Percentiles rank a stretch among this genome's conserved stretches.
Conservation (phyloP, 2,113 vertebrate genomes). For the Rhodinocichla rosea region DNA sequence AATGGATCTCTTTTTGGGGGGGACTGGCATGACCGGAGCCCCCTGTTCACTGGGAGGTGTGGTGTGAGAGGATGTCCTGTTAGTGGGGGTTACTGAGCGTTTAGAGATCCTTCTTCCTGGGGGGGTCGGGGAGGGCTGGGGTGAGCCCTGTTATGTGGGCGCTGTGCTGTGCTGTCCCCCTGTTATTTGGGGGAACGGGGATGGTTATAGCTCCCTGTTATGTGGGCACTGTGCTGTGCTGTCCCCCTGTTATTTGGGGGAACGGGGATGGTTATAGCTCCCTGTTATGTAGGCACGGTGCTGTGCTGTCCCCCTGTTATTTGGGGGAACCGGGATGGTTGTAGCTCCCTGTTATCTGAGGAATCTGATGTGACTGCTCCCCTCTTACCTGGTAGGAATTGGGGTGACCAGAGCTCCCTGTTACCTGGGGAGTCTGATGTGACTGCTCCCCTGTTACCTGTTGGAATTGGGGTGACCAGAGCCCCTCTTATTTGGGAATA, state of each 20-base stretch:
- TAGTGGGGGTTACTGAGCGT: background rate
- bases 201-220: background rate
- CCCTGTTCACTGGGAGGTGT: background rate
- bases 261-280: rapidly evolving
- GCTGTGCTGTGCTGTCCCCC: too few species aligned
- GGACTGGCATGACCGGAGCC: background rate
- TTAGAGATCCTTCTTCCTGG: rapidly evolving
- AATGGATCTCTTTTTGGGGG: rapidly evolving
- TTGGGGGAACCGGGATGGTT: rapidly evolving
- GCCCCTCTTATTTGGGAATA: rapidly evolving
- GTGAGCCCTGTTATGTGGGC: rapidly evolving
- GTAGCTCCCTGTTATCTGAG: rapidly evolving
- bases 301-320: too few species aligned
- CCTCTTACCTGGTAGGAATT: rapidly evolving
- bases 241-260: too few species aligned
- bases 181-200: rapidly evolving
- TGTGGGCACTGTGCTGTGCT: too few species aligned
- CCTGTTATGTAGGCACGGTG: background rate
- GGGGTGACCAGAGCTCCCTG: background rate
- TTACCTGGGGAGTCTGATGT: rapidly evolving
- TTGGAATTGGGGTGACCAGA: background rate
- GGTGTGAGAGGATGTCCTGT: background rate
- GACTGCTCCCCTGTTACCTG: background rate
- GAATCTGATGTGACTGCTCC: too few species aligned
- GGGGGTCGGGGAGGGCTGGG: background rate